Evolutionary conservation across 2,113 vertebrate species (phyloP), one percentile per base, ranked within the genome.

Genomic region (Aegypius monachus): DNA sequence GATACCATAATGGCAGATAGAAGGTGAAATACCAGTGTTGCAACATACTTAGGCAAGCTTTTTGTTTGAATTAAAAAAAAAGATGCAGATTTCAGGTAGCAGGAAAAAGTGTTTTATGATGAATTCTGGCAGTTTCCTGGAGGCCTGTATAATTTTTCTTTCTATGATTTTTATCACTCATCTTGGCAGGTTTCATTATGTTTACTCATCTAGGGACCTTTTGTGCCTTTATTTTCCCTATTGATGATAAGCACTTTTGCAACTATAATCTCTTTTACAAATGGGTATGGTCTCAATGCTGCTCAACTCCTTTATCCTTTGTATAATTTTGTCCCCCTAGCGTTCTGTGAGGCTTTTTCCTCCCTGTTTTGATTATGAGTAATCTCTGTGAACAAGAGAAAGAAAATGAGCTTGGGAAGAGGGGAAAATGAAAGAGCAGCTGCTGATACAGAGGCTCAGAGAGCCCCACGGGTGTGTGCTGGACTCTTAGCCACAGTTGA

Each of bases 291-390:
- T 66, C 58, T 91, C 81, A 73, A 0, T 81, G 40, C 89, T 83
- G 38, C 67, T 93, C 13, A 6, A 21, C 55, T 93, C 59, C 88
- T 95, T 95, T 84, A 67, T 88, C 83, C 62, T 92, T 89, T 80
- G 74, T 77, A 36, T 73, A 31, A 38, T 86, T 83, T 75, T 84
- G 88, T 96, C 48, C 87, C 81, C 81, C 62, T 81, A 63, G 91
- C 4, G 1, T 95, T 94, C 50, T 85, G 82, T 74, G 66, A 65
- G n/a, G 48, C 62, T 67, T 91, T 93, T 72, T 53, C 40, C 20
- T 78, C 67, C 11, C 59, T 81, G 79, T 92, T 97, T 95, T 81
- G 84, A 86, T 97, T 93, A 67, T 4, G 59, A 89, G 52, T 95
- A 87, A 92, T 95, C 93, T 92, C 77, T 70, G 72, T 81, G 81